These are phyloP conservation scores for Onychomys leucogaster DNA, from an alignment of 2,797 vertebrate species.

Conservation along the genomic window DNA sequence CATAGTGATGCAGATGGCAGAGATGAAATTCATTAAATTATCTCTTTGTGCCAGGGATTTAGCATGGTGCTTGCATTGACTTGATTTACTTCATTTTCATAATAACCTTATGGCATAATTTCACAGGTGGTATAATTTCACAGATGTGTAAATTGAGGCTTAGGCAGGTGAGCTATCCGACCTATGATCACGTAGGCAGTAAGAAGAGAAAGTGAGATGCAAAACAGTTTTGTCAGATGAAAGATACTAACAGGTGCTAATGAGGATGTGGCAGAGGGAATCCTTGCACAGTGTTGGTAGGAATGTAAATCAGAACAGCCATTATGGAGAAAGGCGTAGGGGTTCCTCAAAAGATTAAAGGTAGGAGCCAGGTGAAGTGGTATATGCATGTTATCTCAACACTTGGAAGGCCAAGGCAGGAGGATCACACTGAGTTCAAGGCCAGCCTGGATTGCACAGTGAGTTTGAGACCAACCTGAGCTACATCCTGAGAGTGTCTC, in stretches of 20 bases:
- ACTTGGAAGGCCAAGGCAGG: not conserved
- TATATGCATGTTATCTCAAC: not conserved
- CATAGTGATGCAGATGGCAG: not conserved
- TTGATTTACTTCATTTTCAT: not conserved
- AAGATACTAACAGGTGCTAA: not conserved
- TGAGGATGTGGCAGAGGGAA: not conserved
- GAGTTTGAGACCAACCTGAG: not conserved
- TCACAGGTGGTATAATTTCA: not conserved
- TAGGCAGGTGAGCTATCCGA: not conserved
- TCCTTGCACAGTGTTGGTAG: not conserved
- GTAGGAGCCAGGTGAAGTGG: not conserved
- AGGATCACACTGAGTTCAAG: not conserved
- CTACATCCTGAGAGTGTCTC: not conserved
- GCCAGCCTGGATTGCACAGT: not conserved
- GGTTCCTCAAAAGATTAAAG: not conserved
- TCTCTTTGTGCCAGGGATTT: not conserved
- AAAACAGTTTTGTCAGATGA: not conserved
- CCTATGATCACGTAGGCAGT: not conserved
- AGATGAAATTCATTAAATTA: not conserved
- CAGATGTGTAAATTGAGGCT: constrained; percentile 9
- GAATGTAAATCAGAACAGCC: not conserved
- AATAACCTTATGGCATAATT: not conserved
- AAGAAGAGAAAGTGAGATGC: not conserved
- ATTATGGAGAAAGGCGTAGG: not conserved
- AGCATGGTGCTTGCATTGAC: not conserved